phyloP scores from a whole-genome alignment of 2,797 vertebrate species.

The Ctenopoma kingsleyae region DNA sequence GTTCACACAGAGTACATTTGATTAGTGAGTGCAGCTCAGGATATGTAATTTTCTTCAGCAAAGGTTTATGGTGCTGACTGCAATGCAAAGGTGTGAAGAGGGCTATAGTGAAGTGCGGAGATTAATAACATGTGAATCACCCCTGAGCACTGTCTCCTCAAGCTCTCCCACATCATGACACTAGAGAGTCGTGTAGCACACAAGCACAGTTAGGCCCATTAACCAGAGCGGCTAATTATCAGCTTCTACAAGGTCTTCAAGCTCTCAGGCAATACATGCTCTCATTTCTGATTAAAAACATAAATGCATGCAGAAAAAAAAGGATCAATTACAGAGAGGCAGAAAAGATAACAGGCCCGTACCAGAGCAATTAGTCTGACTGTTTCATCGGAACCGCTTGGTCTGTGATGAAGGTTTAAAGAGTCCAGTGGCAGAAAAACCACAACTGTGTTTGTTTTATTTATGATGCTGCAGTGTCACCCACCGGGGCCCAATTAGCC shows the following conservation, averaged over 20 bases:
- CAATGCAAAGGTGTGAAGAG: conserved; percentile 64
- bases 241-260: conserved; percentile 88
- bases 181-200: conserved; percentile 63
- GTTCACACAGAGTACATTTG: conserved; percentile 49
- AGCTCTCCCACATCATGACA: conserved; percentile 67
- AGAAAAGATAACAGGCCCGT: conserved; percentile 79
- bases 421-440: conserved; percentile 84
- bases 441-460: conserved; percentile 93
- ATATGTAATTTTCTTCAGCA: conserved; percentile 59
- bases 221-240: conserved; percentile 95
- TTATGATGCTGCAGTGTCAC: conserved; percentile 87
- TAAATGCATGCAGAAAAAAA: conserved; percentile 70
- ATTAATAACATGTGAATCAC: conserved; percentile 71
- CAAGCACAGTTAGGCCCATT: conserved; percentile 85
- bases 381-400: conserved; percentile 84
- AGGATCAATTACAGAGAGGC: conserved; percentile 82
- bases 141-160: conserved; percentile 66
- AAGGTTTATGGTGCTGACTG: conserved; percentile 45
- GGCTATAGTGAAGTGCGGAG: conserved; percentile 63
- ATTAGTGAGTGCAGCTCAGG: conserved; percentile 59
- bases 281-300: conserved; percentile 91
- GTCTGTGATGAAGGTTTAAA: conserved; percentile 86
- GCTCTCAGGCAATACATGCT: conserved; percentile 86
- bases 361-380: conserved; percentile 88
- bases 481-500: conserved; percentile 95